Conservation (phyloP, 2,888 invertebrate species). For the Himalopsyche tibetana region DNA sequence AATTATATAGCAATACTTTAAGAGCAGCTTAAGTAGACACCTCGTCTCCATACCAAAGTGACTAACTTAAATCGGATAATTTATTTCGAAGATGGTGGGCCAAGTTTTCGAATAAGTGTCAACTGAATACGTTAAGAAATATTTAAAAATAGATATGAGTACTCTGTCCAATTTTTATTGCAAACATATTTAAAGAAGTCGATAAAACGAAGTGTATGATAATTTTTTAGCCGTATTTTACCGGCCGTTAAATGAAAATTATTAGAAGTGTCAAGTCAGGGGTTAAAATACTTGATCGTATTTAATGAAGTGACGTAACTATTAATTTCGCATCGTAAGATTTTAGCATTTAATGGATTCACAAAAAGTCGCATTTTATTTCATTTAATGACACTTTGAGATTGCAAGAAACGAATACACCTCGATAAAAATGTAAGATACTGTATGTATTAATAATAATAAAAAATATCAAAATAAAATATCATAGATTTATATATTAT, state of each 20-base stretch:
- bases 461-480: too few species aligned
- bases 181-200: slow-evolving; percentile 15
- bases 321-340: neutral
- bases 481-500: too few species aligned
- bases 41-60: slow-evolving; percentile 4
- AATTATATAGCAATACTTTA: neutral
- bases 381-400: too few species aligned
- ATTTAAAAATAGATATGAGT: slow-evolving; percentile 23
- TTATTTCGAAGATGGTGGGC: slow-evolving; percentile 13
- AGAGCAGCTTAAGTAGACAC: neutral
- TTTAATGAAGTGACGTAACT: slow-evolving; percentile 16
- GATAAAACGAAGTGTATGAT: slow-evolving; percentile 25
- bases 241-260: slow-evolving; percentile 15
- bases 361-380: too few species aligned
- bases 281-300: slow-evolving; percentile 30
- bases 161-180: slow-evolving; percentile 9
- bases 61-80: slow-evolving; percentile 3
- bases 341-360: too few species aligned
- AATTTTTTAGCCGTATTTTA: neutral
- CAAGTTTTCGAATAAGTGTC: slow-evolving; percentile 19
- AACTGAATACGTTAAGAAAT: neutral
- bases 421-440: too few species aligned
- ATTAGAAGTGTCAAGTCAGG: slow-evolving; percentile 28
- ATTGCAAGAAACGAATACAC: too few species aligned
- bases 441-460: too few species aligned